Percentiles rank a stretch among this genome's conserved stretches.
Evolutionary conservation across 2,797 vertebrate genomes (phyloP).

Genomic region (Chrosomus eos): DNA sequence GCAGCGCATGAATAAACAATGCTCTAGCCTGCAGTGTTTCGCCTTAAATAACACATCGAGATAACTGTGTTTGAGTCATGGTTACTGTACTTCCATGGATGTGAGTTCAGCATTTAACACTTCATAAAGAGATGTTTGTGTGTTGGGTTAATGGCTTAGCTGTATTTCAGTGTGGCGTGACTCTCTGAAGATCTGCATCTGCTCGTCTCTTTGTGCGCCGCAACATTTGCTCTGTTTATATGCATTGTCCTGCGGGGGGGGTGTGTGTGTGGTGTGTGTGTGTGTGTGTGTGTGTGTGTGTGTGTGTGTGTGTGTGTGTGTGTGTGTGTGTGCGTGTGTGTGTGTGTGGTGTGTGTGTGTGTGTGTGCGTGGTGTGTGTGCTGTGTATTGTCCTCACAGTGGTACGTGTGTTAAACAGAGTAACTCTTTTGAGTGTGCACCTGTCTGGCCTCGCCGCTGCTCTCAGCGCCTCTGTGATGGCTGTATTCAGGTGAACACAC

Average conservation of each 20-base stretch:
- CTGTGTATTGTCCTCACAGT: constrained; percentile 22
- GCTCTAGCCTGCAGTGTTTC: neutral
- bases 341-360: too few species aligned
- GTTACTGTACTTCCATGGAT: neutral
- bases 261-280: neutral
- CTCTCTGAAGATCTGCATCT: constrained; percentile 29
- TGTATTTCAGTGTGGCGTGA: constrained; percentile 23
- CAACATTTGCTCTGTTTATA: constrained; percentile 6
- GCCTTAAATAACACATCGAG: too few species aligned
- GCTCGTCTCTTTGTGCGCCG: constrained; percentile 7
- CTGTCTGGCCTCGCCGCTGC: constrained; percentile 75
- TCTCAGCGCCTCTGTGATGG: constrained; percentile 85
- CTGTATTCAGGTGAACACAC: constrained; percentile 72
- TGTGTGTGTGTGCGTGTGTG: too few species aligned
- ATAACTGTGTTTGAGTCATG: neutral
- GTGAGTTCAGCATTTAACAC: neutral
- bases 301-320: too few species aligned
- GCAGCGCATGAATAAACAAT: neutral
- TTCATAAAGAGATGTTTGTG: neutral
- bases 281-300: too few species aligned
- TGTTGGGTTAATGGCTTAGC: constrained; percentile 6
- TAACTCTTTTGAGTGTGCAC: constrained; percentile 53
- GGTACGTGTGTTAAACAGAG: constrained; percentile 37
- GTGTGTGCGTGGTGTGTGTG: neutral
- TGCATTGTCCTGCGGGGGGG: constrained; percentile 11